A percentile compares a stretch with the other conserved stretches of the same genome.
These are phyloP conservation scores for Dione vanillae DNA, from an alignment of 2,888 invertebrate genomes.

Conservation along the genomic window DNA sequence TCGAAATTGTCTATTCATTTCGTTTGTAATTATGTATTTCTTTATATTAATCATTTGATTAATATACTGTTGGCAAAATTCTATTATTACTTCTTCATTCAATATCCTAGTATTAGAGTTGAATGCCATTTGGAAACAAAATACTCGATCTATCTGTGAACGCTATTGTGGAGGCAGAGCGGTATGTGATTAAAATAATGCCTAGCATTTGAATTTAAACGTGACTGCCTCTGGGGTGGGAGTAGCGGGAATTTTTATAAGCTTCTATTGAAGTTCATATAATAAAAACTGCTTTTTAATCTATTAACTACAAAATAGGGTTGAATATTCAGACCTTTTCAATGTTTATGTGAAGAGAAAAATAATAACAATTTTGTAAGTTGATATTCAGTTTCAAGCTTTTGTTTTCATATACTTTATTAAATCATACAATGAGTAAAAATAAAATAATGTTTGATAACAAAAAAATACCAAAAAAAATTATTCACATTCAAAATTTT, in stretches of 20 bases:
- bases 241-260: constrained; percentile 37
- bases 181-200: constrained; percentile 47
- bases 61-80: too few relatives aligned
- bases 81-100: neutral
- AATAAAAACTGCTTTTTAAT: neutral
- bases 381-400: too few relatives aligned
- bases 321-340: too few relatives aligned
- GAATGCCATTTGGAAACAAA: constrained; percentile 39
- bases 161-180: constrained; percentile 33
- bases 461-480: too few relatives aligned
- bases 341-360: too few relatives aligned
- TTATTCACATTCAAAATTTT: too few relatives aligned
- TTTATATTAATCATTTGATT: neutral
- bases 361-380: too few relatives aligned
- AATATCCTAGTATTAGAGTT: constrained; percentile 25
- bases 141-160: constrained; percentile 29
- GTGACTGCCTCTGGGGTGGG: constrained; percentile 34
- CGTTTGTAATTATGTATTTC: neutral
- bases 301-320: neutral
- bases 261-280: neutral
- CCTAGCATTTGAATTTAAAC: constrained; percentile 46
- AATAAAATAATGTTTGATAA: too few relatives aligned
- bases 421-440: too few relatives aligned
- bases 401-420: too few relatives aligned
- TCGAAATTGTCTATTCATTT: neutral